A percentile compares a stretch with the other conserved stretches of the same genome.
These are phyloP conservation scores for Hypotaenidia philippensis DNA, from an alignment of 2,797 vertebrate species.

Conservation along the genomic window DNA sequence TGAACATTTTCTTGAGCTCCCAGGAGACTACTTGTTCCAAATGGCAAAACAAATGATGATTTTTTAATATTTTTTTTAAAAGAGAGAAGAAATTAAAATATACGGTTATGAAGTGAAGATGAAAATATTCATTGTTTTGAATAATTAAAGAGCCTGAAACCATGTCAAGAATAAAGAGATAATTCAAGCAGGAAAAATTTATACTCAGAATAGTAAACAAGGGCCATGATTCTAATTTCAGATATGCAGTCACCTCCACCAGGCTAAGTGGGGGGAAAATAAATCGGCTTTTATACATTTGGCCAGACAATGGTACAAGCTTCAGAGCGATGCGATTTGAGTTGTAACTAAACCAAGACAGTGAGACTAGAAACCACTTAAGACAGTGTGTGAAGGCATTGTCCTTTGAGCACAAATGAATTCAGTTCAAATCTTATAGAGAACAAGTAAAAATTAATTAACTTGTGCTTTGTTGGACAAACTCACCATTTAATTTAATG, in stretches of 20 bases:
- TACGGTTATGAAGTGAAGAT: neutral
- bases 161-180: neutral
- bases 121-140: neutral
- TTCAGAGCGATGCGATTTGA: neutral
- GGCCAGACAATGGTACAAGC: neutral
- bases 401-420: neutral
- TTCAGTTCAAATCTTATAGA: neutral
- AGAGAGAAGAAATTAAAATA: neutral
- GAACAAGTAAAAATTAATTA: constrained; percentile 31
- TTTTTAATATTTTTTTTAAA: neutral
- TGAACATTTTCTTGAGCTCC: neutral
- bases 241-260: neutral
- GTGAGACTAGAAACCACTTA: neutral
- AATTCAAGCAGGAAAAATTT: neutral
- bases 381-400: neutral
- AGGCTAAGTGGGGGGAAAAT: neutral
- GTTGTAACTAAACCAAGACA: neutral
- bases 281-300: neutral
- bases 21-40: neutral
- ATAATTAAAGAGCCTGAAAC: constrained; percentile 26
- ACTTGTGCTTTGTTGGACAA: neutral
- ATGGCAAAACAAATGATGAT: neutral
- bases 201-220: neutral
- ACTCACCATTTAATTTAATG: neutral
- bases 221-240: neutral